These are phyloP conservation scores for Pseudorasbora parva DNA, from an alignment of 2,113 vertebrate species.

Conservation along the genomic window DNA sequence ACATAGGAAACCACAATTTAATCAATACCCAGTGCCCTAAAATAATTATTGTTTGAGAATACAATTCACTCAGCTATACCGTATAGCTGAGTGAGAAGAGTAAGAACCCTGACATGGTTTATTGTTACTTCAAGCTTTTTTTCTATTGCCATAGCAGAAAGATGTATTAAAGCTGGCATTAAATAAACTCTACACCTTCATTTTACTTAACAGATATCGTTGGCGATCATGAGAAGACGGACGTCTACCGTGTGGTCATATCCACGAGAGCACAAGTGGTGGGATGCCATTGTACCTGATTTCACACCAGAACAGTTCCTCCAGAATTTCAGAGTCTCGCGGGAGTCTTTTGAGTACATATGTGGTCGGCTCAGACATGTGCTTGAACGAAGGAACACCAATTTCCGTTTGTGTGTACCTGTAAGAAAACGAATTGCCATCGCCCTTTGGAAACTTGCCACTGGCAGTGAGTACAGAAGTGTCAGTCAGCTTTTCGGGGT, in stretches of 20 bases:
- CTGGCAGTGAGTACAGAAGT: conserved; percentile 40
- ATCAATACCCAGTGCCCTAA: too few species aligned
- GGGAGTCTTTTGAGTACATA: conserved; percentile 44
- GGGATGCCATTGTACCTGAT: conserved; percentile 43
- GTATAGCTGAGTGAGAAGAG: too few species aligned
- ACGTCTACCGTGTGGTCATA: conserved; percentile 8
- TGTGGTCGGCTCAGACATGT: conserved; percentile 16
- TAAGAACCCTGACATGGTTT: not conserved
- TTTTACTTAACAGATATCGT: conserved; percentile 9
- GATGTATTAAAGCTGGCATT: not conserved
- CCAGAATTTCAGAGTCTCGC: conserved; percentile 46
- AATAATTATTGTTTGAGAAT: too few species aligned
- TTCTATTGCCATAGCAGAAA: not conserved
- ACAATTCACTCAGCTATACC: too few species aligned
- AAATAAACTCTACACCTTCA: not conserved
- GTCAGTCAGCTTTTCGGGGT: conserved; percentile 48
- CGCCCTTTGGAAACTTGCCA: conserved; percentile 51
- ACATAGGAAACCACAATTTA: too few species aligned
- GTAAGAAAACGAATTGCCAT: conserved; percentile 43
- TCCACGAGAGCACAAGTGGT: conserved; percentile 39
- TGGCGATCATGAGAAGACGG: conserved; percentile 15
- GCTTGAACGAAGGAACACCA: conserved; percentile 43
- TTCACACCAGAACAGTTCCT: conserved; percentile 36
- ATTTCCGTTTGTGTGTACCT: conserved; percentile 50
- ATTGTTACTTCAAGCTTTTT: not conserved